Percentiles rank a stretch among this genome's conserved stretches.
Conservation (phyloP, 2,888 invertebrate genomes). For the Amblyjoppa fuscipennis region DNA sequence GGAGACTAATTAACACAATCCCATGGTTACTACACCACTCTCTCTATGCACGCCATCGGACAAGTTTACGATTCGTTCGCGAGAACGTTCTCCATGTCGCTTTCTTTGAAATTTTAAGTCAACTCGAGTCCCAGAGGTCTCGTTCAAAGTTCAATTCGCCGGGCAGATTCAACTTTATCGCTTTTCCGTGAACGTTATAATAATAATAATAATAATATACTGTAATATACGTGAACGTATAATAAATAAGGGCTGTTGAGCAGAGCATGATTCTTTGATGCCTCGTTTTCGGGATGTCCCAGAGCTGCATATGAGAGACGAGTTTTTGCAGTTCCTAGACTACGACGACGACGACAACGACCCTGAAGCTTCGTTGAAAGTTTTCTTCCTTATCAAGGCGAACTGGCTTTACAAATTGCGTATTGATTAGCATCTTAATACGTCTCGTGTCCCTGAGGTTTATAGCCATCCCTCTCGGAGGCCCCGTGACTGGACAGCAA, state of each 20-base stretch:
- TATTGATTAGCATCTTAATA: slow-evolving; percentile 71
- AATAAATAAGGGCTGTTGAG: neutral
- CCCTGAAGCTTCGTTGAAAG: slow-evolving; percentile 55
- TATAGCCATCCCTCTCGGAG: slow-evolving; percentile 59
- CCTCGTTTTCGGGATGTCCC: neutral
- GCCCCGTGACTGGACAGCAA: slow-evolving; percentile 21
- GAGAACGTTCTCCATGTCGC: neutral
- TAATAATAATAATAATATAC: neutral
- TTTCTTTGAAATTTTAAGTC: neutral
- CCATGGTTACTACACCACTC: neutral
- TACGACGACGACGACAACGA: slow-evolving; percentile 29
- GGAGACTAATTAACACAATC: slow-evolving; percentile 47
- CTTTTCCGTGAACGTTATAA: neutral
- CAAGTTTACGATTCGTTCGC: slow-evolving; percentile 2
- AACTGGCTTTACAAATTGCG: slow-evolving; percentile 65
- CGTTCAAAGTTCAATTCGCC: neutral
- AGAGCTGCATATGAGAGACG: neutral
- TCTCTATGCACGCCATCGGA: slow-evolving; percentile 4
- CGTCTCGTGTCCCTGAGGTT: slow-evolving; percentile 65
- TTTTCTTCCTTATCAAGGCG: slow-evolving; percentile 58
- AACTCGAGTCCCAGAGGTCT: neutral
- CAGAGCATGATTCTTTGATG: neutral
- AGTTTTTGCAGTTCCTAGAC: neutral
- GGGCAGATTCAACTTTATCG: neutral
- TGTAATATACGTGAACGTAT: too few relatives aligned